A percentile compares a stretch with the other conserved stretches of the same genome.
phyloP scores from a whole-genome alignment of 1,140 invertebrate species.

The Drosophila oshimai region DNA sequence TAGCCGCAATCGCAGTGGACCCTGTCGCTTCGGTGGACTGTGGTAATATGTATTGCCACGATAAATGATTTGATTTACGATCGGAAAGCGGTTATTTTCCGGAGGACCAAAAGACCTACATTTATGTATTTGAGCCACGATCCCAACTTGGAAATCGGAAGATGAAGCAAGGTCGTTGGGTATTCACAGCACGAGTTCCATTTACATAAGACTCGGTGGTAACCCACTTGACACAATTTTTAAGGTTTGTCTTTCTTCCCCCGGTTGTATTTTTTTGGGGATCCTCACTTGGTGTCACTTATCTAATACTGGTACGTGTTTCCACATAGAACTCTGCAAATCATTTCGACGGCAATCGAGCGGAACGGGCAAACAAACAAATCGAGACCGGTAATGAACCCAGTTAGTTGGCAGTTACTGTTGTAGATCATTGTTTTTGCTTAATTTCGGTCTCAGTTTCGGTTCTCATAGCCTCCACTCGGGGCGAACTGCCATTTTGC shows the following conservation, averaged over 20 bases:
- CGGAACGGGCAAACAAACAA: constrained; percentile 51
- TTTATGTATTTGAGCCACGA: not conserved
- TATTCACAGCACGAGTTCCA: constrained; percentile 19
- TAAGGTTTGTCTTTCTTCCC: constrained; percentile 17
- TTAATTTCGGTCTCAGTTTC: constrained; percentile 24
- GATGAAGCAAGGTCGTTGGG: constrained; percentile 7
- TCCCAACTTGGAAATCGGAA: not conserved
- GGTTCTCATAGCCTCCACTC: constrained; percentile 44
- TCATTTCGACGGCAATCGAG: constrained; percentile 68
- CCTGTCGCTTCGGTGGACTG: not conserved
- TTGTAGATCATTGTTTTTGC: constrained; percentile 40
- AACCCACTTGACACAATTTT: constrained; percentile 53
- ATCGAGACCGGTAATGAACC: constrained; percentile 52
- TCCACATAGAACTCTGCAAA: constrained; percentile 56
- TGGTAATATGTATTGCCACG: constrained; percentile 10
- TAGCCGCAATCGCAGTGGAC: constrained; percentile 48
- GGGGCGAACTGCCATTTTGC: constrained; percentile 25
- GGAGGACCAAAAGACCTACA: constrained; percentile 13
- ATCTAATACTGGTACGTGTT: constrained; percentile 11
- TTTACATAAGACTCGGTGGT: constrained; percentile 36
- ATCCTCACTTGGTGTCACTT: constrained; percentile 2
- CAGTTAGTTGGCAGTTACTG: constrained; percentile 35
- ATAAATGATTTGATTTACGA: constrained; percentile 66
- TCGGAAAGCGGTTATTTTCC: not conserved
- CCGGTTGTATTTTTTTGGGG: not conserved